Evolutionary conservation across 2,888 invertebrate species (phyloP).

Genomic region (Spatulosminthurus flaviceps): DNA sequence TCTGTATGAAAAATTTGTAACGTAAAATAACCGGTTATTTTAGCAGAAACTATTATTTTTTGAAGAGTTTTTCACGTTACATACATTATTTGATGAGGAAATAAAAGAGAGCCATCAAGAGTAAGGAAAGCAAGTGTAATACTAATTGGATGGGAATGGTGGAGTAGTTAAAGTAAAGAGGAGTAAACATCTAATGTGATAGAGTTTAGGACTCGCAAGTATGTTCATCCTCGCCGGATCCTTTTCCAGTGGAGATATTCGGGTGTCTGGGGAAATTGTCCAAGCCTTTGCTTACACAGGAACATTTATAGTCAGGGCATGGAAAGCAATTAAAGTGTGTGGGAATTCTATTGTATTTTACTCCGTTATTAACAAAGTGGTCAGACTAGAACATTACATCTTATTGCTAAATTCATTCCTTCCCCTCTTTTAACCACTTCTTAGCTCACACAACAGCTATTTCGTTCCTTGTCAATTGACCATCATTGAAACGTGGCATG

Average conservation of each 20-base stretch:
- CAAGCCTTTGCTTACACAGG: background rate
- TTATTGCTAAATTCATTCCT: conserved; percentile 48
- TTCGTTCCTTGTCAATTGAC: conserved; percentile 43
- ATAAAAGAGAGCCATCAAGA: background rate
- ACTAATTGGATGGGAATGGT: conserved; percentile 10
- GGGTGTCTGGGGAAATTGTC: background rate
- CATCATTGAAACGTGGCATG: conserved; percentile 27
- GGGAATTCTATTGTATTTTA: conserved; percentile 36
- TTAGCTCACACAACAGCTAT: conserved; percentile 23
- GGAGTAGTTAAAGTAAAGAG: background rate
- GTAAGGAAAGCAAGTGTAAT: background rate
- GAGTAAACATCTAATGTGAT: too few species aligned
- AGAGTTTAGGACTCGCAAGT: too few species aligned
- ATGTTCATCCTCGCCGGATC: too few species aligned
- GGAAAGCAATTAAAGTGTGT: conserved; percentile 43
- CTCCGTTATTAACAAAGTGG: conserved; percentile 48
- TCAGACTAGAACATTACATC: conserved; percentile 51
- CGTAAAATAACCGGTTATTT: too few species aligned
- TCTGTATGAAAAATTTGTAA: too few species aligned
- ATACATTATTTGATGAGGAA: background rate
- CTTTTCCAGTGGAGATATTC: too few species aligned
- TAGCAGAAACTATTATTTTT: too few species aligned
- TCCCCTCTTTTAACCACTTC: conserved; percentile 34
- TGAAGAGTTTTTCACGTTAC: too few species aligned
- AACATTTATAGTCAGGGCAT: conserved; percentile 6